phyloP scores from a whole-genome alignment of 2,888 invertebrate species.

The Girardia tigrina region DNA sequence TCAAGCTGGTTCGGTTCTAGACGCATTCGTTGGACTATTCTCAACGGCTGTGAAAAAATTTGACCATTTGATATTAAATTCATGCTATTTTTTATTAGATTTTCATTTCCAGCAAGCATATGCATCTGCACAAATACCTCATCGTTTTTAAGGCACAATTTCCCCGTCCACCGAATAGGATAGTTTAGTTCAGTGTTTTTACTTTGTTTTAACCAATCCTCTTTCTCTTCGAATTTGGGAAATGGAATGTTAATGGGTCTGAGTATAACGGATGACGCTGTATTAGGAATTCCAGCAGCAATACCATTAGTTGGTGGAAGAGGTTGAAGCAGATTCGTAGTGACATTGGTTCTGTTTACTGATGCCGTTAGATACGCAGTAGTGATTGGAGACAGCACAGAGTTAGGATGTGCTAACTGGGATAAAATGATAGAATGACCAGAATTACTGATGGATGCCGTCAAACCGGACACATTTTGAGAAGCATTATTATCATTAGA shows the following conservation, averaged over 20 bases:
- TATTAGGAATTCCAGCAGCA: background rate
- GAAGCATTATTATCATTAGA: background rate
- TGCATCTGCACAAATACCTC: conserved; percentile 96
- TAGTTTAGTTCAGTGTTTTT: conserved; percentile 54
- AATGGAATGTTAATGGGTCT: background rate
- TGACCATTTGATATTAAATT: conserved; percentile 51
- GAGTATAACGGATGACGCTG: background rate
- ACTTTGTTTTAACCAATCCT: background rate
- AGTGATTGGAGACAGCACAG: background rate
- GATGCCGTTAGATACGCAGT: background rate
- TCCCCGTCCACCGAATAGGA: conserved; percentile 92
- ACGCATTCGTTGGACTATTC: conserved; percentile 92
- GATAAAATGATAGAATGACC: background rate
- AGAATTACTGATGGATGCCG: background rate
- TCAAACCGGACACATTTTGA: background rate
- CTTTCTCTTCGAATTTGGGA: background rate
- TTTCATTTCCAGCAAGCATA: conserved; percentile 81
- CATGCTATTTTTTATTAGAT: conserved; percentile 72
- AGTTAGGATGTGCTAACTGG: background rate
- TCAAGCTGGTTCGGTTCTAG: conserved; percentile 86
- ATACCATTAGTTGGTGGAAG: background rate
- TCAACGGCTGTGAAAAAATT: conserved; percentile 51
- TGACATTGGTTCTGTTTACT: background rate
- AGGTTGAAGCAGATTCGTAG: background rate
- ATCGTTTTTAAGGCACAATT: conserved; percentile 84